phyloP scores from a whole-genome alignment of 1,140 invertebrate genomes.

The Drosophila lowei region DNA sequence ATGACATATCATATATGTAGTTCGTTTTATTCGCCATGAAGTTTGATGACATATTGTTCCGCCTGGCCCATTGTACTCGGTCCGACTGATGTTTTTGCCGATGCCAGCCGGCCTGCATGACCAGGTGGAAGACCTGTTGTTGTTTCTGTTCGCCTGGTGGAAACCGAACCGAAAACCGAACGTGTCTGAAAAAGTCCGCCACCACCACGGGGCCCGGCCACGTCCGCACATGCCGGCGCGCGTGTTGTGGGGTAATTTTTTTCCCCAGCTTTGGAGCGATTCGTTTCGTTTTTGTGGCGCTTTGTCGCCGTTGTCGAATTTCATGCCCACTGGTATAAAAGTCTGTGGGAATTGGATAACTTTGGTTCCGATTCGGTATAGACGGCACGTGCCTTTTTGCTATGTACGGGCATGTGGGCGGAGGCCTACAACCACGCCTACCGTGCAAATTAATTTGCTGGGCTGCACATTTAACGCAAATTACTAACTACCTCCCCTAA shows the following conservation, averaged over 20 bases:
- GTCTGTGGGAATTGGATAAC: conserved; percentile 53
- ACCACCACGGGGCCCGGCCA: conserved; percentile 57
- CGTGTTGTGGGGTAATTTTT: conserved; percentile 46
- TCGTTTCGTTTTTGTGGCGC: conserved; percentile 49
- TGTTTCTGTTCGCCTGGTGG: conserved; percentile 59
- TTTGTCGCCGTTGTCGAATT: conserved; percentile 45
- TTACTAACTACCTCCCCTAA: conserved; percentile 62
- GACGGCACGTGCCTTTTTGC: conserved; percentile 10
- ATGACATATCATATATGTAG: too few species aligned
- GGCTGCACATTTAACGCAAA: conserved; percentile 53
- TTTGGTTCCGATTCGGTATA: conserved; percentile 38
- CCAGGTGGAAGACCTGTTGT: conserved; percentile 19
- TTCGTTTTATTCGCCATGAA: too few species aligned
- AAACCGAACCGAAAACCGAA: conserved; percentile 80
- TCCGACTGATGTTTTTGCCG: conserved; percentile 7
- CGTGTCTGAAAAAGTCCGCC: conserved; percentile 79
- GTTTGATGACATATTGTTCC: not conserved
- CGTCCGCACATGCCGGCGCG: conserved; percentile 65
- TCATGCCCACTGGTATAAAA: conserved; percentile 26
- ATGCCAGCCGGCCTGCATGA: conserved; percentile 9
- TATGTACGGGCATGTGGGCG: conserved; percentile 61
- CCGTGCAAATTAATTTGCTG: conserved; percentile 76
- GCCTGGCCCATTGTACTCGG: conserved; percentile 12
- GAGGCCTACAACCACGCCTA: conserved; percentile 79
- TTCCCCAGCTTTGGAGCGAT: conserved; percentile 60